Evolutionary conservation across 92 coral and sea anemone species (phyloP), one percentile per base, ranked within the genome.

Genomic region (Heliopora coerulea): DNA sequence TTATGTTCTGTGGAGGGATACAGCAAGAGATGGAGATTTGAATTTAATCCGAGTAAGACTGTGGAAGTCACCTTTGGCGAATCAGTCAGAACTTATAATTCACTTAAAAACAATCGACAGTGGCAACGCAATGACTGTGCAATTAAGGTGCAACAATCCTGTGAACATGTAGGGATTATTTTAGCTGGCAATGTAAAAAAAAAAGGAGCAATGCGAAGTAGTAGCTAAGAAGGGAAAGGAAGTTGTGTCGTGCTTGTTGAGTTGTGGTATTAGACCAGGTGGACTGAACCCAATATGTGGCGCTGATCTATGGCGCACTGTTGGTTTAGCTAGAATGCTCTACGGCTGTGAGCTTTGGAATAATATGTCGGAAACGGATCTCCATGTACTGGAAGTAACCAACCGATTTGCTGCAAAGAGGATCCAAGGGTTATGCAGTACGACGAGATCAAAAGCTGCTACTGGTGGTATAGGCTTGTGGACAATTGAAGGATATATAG

Each of bases 131-230:
- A 65, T 21, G 54, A 21, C 19, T 20, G 9, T 3, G 0, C 2
- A 65, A 65, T 65, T 19, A 39, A 20, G 2, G 72, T 37, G 9
- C 1, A 65, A 10, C 54, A 39, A 15, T 35, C 72, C 0, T 65
- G 72, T 40, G 72, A 65, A 35, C 72, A 65, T 65, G 56, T 65
- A 8, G 72, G 72, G 19, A 65, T 65, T 26, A n/a, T 65, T 8
- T 46, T 65, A 8, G 28, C 29, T 19, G 72, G 72, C 0, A 28
- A 65, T 42, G 42, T n/a, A 23, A 0, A 39, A 54, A 8, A 5
- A 18, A 3, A 3, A 3, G 10, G 54, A 65, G 14, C 48, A 46
- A 44, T 35, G 52, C 13, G 34, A 40, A 2, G n/a, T 30, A 19
- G 54, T 25, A 6, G 54, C 56, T 5, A 41, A 40, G 3, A 65